Percentiles rank a stretch among this genome's conserved stretches.
Evolutionary conservation across 1,140 invertebrate species (phyloP).

Genomic region (Sesamia nonagrioides): DNA sequence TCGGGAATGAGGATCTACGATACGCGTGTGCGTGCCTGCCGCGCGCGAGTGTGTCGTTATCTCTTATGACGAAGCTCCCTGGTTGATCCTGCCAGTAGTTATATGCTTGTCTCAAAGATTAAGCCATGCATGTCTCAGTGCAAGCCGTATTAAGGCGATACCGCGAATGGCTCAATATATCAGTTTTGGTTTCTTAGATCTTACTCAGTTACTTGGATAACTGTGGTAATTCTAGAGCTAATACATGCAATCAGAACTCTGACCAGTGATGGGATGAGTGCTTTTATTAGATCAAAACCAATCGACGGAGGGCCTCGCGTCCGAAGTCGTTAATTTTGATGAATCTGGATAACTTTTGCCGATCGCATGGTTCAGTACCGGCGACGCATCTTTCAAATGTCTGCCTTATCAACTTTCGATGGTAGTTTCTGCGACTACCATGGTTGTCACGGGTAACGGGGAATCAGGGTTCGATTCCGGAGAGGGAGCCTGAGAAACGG

Average conservation of each 20-base stretch:
- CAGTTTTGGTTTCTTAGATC: slow-evolving; percentile 93
- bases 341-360: slow-evolving; percentile 94
- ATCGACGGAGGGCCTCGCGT: slow-evolving; percentile 82
- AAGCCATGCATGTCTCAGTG: slow-evolving; percentile 94
- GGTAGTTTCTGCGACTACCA: slow-evolving; percentile 93
- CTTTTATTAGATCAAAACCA: slow-evolving; percentile 90
- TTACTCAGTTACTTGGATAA: slow-evolving; percentile 94
- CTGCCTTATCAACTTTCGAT: slow-evolving; percentile 96
- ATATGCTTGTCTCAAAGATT: slow-evolving; percentile 94
- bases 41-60: too few relatives aligned
- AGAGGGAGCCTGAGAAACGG: slow-evolving; percentile 96
- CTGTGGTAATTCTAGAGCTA: slow-evolving; percentile 96
- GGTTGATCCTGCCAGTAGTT: slow-evolving; percentile 89
- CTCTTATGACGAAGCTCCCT: neutral
- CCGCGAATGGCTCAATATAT: slow-evolving; percentile 94
- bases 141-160: slow-evolving; percentile 91
- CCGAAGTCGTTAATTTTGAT: slow-evolving; percentile 88
- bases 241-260: slow-evolving; percentile 92
- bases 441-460: slow-evolving; percentile 94
- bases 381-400: slow-evolving; percentile 95
- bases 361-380: slow-evolving; percentile 92
- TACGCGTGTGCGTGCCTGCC: too few relatives aligned
- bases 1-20: too few relatives aligned
- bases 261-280: slow-evolving; percentile 90
- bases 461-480: slow-evolving; percentile 91